Evolutionary conservation across 23 tunicate genomes (phyloP).

Genomic region (Ciona savignyi): DNA sequence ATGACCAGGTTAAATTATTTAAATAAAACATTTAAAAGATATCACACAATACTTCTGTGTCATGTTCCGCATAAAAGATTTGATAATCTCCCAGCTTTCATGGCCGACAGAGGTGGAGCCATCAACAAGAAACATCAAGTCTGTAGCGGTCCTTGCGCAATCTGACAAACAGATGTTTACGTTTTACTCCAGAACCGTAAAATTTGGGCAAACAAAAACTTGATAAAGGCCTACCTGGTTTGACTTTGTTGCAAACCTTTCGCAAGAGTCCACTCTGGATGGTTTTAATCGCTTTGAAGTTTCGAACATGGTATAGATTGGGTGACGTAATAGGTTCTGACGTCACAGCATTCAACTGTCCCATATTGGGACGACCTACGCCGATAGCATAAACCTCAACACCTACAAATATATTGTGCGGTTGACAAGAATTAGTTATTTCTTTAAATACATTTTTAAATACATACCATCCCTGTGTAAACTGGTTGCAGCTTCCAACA

Average conservation of each 20-base stretch:
- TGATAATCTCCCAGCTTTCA: slow-evolving; percentile 48
- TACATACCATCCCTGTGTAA: slow-evolving; percentile 41
- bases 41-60: slow-evolving; percentile 37
- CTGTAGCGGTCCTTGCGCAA: slow-evolving; percentile 67
- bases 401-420: slow-evolving; percentile 4
- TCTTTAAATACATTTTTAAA: too few relatives aligned
- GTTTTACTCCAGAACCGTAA: not conserved
- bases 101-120: slow-evolving; percentile 72
- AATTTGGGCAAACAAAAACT: not conserved
- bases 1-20: not conserved
- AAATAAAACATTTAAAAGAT: not conserved
- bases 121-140: slow-evolving; percentile 62
- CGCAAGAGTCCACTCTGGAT: slow-evolving; percentile 66
- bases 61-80: slow-evolving; percentile 67
- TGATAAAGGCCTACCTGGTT: slow-evolving; percentile 28
- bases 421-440: too few relatives aligned
- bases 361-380: slow-evolving; percentile 48
- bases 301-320: slow-evolving; percentile 54
- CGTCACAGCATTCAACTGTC: slow-evolving; percentile 27
- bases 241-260: slow-evolving; percentile 49
- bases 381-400: slow-evolving; percentile 88
- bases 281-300: slow-evolving; percentile 39
- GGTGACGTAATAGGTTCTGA: slow-evolving; percentile 18
- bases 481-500: slow-evolving; percentile 24
- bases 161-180: slow-evolving; percentile 9